Evolutionary conservation across 2,888 invertebrate genomes (phyloP), one percentile per base, ranked within the genome.

Genomic region (Trichopria drosophilae): DNA sequence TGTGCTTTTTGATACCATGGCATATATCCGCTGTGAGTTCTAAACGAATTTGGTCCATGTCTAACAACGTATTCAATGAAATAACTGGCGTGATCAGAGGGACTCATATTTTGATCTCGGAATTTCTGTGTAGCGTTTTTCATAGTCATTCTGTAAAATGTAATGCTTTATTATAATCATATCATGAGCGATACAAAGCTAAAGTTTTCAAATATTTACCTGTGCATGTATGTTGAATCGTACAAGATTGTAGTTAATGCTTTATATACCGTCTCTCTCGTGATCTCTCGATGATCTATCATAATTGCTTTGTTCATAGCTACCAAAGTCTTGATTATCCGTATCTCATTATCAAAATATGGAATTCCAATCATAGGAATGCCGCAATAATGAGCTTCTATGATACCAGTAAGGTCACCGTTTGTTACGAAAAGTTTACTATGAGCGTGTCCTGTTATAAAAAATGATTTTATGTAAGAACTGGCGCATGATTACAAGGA

Each of bases 51-150:
- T n/a, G n/a, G n/a, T n/a, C n/a, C 43, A 55, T 78, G 71, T 32
- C 75, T 64, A 7, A 73, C 81, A 2, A 84, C 82, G 65, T 85
- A 81, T 65, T 87, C 85, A 22, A 84, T 80, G 86, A 85, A 86
- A 75, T 83, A 82, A 9, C 83, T 75, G 6, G 86, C 79, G 6
- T 81, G 81, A 19, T 81, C 79, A 18, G 84, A 73, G 0, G 85
- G 81, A 5, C 79, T 71, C 53, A 81, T 71, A 0, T 80, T 81
- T 1, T 85, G 79, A 62, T 83, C 82, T 16, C 43, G 32, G 24
- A 43, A 43, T 22, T 31, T n/a, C 16, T 9, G 23, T 9, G 39
- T 23, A n/a, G 40, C 10, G 39, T 18, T 40, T 23, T 19, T 40
- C 16, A 34, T 13, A 19, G 16, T 34, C 10, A 18, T 12, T 34